phyloP scores from a whole-genome alignment of 2,113 vertebrate species.

The Vulpes lagopus region DNA sequence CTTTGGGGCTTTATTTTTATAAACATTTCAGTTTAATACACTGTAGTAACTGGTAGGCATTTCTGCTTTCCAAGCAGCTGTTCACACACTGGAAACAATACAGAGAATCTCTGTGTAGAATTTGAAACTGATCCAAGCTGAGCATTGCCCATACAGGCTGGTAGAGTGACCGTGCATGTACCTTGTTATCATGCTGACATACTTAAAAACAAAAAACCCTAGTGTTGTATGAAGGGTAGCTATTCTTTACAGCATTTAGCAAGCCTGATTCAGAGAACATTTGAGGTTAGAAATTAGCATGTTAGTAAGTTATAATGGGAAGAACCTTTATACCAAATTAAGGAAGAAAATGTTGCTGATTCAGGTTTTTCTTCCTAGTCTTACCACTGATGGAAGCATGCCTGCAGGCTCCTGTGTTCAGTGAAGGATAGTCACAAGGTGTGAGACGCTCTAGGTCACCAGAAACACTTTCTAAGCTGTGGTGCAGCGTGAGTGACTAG shows the following conservation, averaged over 20 bases:
- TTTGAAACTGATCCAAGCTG: slow-evolving; percentile 29
- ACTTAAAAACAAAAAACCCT: slow-evolving; percentile 61
- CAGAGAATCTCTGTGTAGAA: slow-evolving; percentile 69
- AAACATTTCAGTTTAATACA: slow-evolving; percentile 62
- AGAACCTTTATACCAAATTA: slow-evolving; percentile 69
- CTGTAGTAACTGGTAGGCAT: slow-evolving; percentile 63
- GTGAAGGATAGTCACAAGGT: slow-evolving; percentile 78
- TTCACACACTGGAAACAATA: slow-evolving; percentile 71
- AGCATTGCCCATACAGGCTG: slow-evolving; percentile 14
- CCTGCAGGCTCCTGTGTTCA: slow-evolving; percentile 76
- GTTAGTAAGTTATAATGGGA: slow-evolving; percentile 48
- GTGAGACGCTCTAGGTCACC: slow-evolving; percentile 61
- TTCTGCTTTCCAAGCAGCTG: slow-evolving; percentile 78
- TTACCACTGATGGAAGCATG: slow-evolving; percentile 82
- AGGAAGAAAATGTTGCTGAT: slow-evolving; percentile 71
- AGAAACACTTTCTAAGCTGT: slow-evolving; percentile 65
- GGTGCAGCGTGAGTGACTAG: slow-evolving; percentile 73
- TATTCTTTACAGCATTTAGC: slow-evolving; percentile 66
- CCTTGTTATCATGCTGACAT: slow-evolving; percentile 81
- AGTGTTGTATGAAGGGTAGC: not conserved
- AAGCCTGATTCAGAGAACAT: slow-evolving; percentile 63
- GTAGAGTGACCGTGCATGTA: slow-evolving; percentile 92
- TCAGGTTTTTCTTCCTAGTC: slow-evolving; percentile 80
- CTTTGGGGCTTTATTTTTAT: slow-evolving; percentile 77
- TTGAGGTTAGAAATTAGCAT: not conserved